Base-by-base conservation (phyloP, 2,888 invertebrate genomes). In the Meloe dianella region DNA sequence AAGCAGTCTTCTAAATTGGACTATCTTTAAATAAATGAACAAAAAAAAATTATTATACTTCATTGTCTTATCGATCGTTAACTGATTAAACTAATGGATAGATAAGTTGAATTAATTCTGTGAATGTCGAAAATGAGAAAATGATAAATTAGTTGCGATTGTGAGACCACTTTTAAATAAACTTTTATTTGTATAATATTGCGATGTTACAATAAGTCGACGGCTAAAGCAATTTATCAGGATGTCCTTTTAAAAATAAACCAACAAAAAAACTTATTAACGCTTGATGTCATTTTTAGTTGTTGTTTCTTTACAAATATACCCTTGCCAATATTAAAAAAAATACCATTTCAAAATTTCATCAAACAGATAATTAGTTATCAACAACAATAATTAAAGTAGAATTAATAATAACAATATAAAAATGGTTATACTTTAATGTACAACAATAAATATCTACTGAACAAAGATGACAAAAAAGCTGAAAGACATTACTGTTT, bases 1-100 rank as follows among this genome's bases (percentile, higher is more conserved):
- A 73, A 73, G 68, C 56, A 60, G 54, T 64, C 70, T 70, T 65
- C 64, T 41, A 63, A 64, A 71, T 69, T 63, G 66, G 56, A 67
- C 63, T 64, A 66, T 66, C 63, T 61, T 61, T 60, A 60, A 60
- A 60, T 17, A 22, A 35, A 30, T 10, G 57, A 32, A 14, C 12
- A 47, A 47, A 17, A 47, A 47, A 47, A 10, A 1, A 9, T 22
- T 47, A 22, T 22, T 22, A 47, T 20, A 20, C 20, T 51, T 10
- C 9, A 9, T 51, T 12, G 12, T 24, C 5, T 12, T 51, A 51
- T 51, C 24, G 51, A 51, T 51, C 22, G 10, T 24, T 51, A 51
- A 24, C 51, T 51, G 57, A 68, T 68, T 65, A 68, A 56, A 22
- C 30, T 68, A 65, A 64, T 65, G 67, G 64, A 63, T 27, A 64